Evolutionary conservation across 2,888 invertebrate species (phyloP).

Genomic region (Steinernema hermaphroditum): DNA sequence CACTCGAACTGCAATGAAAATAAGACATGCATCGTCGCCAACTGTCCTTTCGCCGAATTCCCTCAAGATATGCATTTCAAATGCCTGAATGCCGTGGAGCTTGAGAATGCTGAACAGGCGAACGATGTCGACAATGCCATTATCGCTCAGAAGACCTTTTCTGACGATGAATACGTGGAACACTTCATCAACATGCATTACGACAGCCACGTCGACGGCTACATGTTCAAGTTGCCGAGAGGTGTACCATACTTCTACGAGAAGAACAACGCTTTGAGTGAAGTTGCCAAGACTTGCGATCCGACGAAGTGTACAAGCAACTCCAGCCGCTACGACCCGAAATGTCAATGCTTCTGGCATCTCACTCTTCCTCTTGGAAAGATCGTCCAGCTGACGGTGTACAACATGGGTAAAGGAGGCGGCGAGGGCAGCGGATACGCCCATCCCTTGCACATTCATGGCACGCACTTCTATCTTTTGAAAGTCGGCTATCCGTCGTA

Average conservation of each 20-base stretch:
- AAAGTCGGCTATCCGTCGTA: slow-evolving; percentile 50
- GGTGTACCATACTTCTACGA: slow-evolving; percentile 62
- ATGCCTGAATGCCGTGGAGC: slow-evolving; percentile 16
- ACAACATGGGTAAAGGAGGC: slow-evolving; percentile 62
- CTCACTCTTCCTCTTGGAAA: slow-evolving; percentile 51
- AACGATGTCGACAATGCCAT: background rate
- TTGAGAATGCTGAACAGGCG: background rate
- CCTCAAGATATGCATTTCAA: background rate
- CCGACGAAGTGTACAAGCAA: slow-evolving; percentile 36
- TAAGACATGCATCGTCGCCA: slow-evolving; percentile 13
- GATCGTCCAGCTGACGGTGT: slow-evolving; percentile 56
- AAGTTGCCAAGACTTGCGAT: slow-evolving; percentile 33
- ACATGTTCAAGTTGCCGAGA: slow-evolving; percentile 48
- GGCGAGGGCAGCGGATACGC: slow-evolving; percentile 48
- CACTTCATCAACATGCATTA: slow-evolving; percentile 57
- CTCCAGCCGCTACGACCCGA: slow-evolving; percentile 35
- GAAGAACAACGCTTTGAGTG: slow-evolving; percentile 38
- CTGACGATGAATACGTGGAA: slow-evolving; percentile 33
- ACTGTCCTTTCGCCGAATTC: slow-evolving; percentile 20
- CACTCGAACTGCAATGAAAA: slow-evolving; percentile 15
- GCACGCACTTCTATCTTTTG: slow-evolving; percentile 41
- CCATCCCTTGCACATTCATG: slow-evolving; percentile 55
- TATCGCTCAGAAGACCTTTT: background rate
- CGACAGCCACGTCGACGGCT: slow-evolving; percentile 51
- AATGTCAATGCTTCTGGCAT: slow-evolving; percentile 55